phyloP scores from a whole-genome alignment of 2,888 invertebrate species.

The Drosophila koepferae region DNA sequence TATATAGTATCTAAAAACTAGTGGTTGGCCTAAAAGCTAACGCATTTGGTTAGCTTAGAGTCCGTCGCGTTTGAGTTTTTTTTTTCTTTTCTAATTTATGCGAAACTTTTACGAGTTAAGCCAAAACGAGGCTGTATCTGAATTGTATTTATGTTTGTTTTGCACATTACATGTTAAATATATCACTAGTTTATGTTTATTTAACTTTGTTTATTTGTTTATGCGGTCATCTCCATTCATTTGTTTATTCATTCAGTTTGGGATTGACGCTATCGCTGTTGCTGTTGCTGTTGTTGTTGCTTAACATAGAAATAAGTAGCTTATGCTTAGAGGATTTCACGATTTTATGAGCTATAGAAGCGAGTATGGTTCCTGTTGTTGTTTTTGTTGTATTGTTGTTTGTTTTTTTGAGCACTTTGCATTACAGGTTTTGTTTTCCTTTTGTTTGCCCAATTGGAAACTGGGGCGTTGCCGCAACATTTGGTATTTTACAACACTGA shows the following conservation, averaged over 20 bases:
- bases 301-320: conserved; percentile 63
- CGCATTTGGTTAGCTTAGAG: conserved; percentile 31
- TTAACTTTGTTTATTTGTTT: conserved; percentile 57
- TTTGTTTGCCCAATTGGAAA: conserved; percentile 15
- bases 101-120: conserved; percentile 58
- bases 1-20: conserved; percentile 40
- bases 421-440: neutral
- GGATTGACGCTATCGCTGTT: conserved; percentile 9
- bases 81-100: conserved; percentile 54
- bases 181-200: conserved; percentile 76
- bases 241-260: conserved; percentile 34
- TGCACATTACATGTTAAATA: conserved; percentile 67
- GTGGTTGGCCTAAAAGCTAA: conserved; percentile 19
- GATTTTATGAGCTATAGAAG: conserved; percentile 48
- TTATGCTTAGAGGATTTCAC: conserved; percentile 58
- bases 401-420: conserved; percentile 42
- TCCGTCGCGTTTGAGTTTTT: conserved; percentile 40
- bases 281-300: conserved; percentile 33
- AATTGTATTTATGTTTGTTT: conserved; percentile 59
- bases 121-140: conserved; percentile 41
- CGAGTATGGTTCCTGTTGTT: conserved; percentile 19
- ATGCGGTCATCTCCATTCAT: conserved; percentile 46
- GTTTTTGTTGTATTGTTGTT: conserved; percentile 29
- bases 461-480: conserved; percentile 11
- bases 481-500: conserved; percentile 33